phyloP scores from a whole-genome alignment of 2,888 invertebrate species.

The Dinocampus coccinellae region DNA sequence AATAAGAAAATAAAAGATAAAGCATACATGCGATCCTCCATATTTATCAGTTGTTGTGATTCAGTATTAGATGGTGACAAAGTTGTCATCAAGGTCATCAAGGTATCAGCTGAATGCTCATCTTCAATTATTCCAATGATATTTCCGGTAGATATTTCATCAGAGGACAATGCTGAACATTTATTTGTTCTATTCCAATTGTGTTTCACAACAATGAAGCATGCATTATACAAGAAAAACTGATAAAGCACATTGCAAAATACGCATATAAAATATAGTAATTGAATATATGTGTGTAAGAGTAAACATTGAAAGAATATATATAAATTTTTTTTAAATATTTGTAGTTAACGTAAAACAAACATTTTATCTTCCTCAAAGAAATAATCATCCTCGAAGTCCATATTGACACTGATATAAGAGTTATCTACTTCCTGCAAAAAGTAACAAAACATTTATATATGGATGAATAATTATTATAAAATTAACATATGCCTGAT shows the following conservation, averaged over 20 bases:
- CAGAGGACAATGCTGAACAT: slow-evolving; percentile 37
- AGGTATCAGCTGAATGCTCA: slow-evolving; percentile 41
- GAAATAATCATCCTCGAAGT: slow-evolving; percentile 67
- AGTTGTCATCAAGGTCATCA: slow-evolving; percentile 50
- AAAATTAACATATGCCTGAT: neutral
- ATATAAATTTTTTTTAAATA: slow-evolving; percentile 25
- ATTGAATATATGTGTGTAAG: neutral
- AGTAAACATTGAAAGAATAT: slow-evolving; percentile 38
- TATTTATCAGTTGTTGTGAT: slow-evolving; percentile 54
- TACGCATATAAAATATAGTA: neutral
- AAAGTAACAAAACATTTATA: neutral
- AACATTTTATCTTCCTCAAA: slow-evolving; percentile 69
- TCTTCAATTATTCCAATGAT: slow-evolving; percentile 38
- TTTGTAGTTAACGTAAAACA: slow-evolving; percentile 48
- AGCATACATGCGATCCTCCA: slow-evolving; percentile 70
- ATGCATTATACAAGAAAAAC: slow-evolving; percentile 60
- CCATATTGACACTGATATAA: slow-evolving; percentile 47
- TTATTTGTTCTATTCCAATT: slow-evolving; percentile 53
- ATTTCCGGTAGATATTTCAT: slow-evolving; percentile 42
- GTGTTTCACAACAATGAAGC: slow-evolving; percentile 51
- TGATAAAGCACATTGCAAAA: slow-evolving; percentile 53
- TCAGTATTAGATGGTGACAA: slow-evolving; percentile 54
- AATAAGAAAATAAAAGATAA: slow-evolving; percentile 17
- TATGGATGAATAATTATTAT: neutral
- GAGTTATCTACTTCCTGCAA: neutral